Percentiles rank a stretch among this genome's conserved stretches.
These are phyloP conservation scores for Forbesichthys agassizii DNA, from an alignment of 2,113 vertebrate species.

Conservation along the genomic window DNA sequence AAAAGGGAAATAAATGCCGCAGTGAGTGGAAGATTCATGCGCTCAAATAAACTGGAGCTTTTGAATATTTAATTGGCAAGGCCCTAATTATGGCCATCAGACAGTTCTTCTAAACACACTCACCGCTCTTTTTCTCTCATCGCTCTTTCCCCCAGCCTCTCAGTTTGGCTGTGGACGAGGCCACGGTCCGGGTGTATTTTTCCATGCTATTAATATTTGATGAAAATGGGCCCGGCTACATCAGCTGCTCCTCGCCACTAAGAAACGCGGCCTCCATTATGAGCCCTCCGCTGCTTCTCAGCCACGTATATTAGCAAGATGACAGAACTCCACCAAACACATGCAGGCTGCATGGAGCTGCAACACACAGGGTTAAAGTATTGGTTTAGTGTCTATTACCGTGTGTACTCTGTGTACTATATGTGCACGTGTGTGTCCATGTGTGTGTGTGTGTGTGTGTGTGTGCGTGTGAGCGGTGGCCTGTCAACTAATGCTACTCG, in stretches of 20 bases:
- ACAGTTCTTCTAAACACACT: constrained; percentile 97
- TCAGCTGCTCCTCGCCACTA: constrained; percentile 95
- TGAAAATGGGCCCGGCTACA: constrained; percentile 99
- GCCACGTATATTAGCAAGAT: constrained; percentile 93
- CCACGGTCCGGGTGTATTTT: constrained; percentile 96
- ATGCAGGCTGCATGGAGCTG: constrained; percentile 26
- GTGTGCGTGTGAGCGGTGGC: constrained; percentile 57
- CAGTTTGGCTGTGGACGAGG: constrained; percentile 86
- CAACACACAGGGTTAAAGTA: constrained; percentile 29
- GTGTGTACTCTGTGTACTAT: neutral
- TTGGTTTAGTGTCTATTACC: neutral
- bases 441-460: constrained; percentile 7
- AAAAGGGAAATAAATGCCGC: constrained; percentile 96
- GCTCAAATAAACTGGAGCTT: constrained; percentile 99
- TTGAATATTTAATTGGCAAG: constrained; percentile 99
- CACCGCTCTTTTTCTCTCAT: constrained; percentile 81
- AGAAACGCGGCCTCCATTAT: constrained; percentile 95
- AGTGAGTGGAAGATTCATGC: constrained; percentile 93
- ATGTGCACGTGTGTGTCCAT: neutral
- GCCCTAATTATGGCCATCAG: constrained; percentile 99
- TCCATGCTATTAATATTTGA: constrained; percentile 99
- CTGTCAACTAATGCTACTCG: constrained; percentile 99
- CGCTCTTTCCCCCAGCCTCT: constrained; percentile 67
- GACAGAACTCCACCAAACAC: constrained; percentile 88
- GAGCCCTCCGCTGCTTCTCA: constrained; percentile 92